A percentile compares a stretch with the other conserved stretches of the same genome.
Conservation (phyloP, 2,113 vertebrate genomes). For the Pomatostomus ruficeps region DNA sequence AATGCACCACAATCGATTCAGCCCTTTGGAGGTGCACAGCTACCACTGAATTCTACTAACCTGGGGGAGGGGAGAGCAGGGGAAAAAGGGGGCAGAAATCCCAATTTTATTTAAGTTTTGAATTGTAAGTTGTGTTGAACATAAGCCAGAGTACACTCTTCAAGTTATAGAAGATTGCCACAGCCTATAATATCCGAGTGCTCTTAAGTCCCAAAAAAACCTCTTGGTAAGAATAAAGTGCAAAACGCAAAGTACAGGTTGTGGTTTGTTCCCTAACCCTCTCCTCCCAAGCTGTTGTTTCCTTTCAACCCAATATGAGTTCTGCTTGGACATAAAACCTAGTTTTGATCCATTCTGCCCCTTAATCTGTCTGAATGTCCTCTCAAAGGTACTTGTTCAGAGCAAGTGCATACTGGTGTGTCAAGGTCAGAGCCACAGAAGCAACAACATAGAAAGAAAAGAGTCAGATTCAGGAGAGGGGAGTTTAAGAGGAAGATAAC, state of each 20-base stretch:
- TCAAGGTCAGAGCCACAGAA: neutral
- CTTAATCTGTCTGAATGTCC: neutral
- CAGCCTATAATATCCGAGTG: neutral
- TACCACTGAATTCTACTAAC: neutral
- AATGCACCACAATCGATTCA: neutral
- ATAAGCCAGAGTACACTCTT: neutral
- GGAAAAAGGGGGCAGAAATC: neutral
- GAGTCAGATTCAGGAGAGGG: neutral
- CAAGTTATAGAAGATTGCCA: neutral
- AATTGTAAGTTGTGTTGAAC: neutral
- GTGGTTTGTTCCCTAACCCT: neutral
- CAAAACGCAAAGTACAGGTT: neutral
- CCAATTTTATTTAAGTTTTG: neutral
- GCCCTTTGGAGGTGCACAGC: neutral
- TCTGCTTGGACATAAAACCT: neutral
- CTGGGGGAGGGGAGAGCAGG: neutral
- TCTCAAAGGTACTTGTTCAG: neutral
- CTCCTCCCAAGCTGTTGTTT: neutral
- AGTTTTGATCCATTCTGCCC: neutral
- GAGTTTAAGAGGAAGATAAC: neutral
- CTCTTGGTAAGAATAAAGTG: neutral
- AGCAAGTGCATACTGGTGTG: neutral
- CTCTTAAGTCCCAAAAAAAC: neutral
- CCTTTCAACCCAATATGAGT: fast-evolving
- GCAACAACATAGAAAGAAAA: neutral